Conservation (phyloP, 30 jellyfish, hydroid and myxozoan genomes). For the Nemopilema nomurai region DNA sequence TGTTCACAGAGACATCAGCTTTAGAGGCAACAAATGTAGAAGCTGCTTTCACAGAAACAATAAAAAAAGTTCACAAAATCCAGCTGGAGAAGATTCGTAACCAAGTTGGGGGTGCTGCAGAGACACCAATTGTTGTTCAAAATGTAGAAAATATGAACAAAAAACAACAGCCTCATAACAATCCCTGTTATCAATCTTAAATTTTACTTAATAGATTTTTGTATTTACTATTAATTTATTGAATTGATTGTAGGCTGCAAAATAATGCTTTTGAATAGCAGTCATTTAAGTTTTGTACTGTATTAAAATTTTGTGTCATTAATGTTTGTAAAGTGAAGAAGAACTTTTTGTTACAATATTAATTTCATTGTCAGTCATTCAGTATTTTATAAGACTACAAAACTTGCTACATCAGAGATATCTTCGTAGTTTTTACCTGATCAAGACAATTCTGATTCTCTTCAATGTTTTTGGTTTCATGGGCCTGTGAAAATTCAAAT, state of each 20-base stretch:
- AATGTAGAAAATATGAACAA: conserved; percentile 22
- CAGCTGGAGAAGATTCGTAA: conserved; percentile 80
- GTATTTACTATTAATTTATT: conserved; percentile 12
- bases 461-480: no score
- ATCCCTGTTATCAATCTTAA: conserved; percentile 31
- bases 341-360: not conserved
- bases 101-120: conserved; percentile 65
- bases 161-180: not conserved
- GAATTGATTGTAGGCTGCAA: not conserved
- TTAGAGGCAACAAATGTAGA: conserved; percentile 95
- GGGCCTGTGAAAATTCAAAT: no score
- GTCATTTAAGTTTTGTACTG: no score
- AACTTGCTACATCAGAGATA: no score
- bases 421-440: no score
- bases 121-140: conserved; percentile 22
- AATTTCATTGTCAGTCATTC: not conserved
- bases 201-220: not conserved
- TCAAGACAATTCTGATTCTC: no score
- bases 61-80: conserved; percentile 84
- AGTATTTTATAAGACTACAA: not conserved
- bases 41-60: conserved; percentile 86
- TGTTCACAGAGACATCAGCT: conserved; percentile 97
- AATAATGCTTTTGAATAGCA: not conserved
- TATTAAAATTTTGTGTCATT: no score
- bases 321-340: not conserved